These are phyloP conservation scores for Galemys pyrenaicus DNA, from an alignment of 2,113 vertebrate genomes.

Conservation along the genomic window DNA sequence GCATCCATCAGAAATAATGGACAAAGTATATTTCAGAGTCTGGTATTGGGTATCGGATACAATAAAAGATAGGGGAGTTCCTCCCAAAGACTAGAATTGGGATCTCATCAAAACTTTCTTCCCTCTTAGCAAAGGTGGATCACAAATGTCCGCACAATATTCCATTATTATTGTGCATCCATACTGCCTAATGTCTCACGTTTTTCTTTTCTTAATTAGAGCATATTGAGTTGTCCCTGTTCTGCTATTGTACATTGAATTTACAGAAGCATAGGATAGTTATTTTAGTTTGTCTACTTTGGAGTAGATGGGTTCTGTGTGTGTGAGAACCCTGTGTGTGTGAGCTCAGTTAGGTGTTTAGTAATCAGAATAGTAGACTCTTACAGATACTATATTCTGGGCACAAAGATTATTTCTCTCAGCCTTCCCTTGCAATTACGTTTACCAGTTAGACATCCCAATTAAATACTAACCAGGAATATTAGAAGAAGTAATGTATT, in stretches of 20 bases:
- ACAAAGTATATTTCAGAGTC: constrained; percentile 1
- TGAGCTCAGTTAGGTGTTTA: neutral
- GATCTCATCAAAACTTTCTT: constrained; percentile 7
- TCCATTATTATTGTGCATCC: neutral
- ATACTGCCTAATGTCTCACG: neutral
- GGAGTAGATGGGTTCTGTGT: neutral
- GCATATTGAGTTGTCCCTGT: neutral
- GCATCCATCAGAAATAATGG: neutral
- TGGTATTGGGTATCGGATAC: neutral
- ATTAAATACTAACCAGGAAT: neutral
- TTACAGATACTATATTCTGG: neutral
- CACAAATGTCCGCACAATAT: neutral
- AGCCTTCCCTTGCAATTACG: constrained; percentile 2
- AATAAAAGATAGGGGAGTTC: neutral
- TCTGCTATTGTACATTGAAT: neutral
- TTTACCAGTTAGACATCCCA: neutral
- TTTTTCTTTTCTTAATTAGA: constrained; percentile 12
- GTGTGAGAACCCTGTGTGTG: too few species aligned
- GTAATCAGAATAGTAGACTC: neutral
- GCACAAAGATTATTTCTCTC: neutral
- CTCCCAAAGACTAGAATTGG: neutral
- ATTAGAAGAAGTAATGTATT: neutral
- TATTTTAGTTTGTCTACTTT: neutral
- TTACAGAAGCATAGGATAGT: neutral
- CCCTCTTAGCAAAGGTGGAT: neutral